Base-by-base conservation (phyloP, 1,140 invertebrate species). In the Drosophila malerkotliana region DNA sequence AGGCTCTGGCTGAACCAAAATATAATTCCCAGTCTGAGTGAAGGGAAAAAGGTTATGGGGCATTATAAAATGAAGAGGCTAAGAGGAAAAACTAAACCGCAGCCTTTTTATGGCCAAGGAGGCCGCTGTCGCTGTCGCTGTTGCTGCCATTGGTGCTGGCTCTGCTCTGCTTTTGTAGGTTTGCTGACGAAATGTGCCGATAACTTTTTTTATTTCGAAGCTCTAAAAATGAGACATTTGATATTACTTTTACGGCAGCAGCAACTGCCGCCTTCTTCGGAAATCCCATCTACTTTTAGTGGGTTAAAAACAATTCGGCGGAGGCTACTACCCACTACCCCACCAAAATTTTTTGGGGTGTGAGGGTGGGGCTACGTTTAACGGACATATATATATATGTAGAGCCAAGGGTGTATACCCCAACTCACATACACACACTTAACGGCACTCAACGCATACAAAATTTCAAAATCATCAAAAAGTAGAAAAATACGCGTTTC, bases 401-500 rank as follows among this genome's bases (percentile, higher is more conserved):
- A 18, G 1, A 18, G 18, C 52, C 39, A 28, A 28, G 26, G 26
- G 26, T 28, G 26, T 8, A 21, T 15, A 21, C 8, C 34, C 34
- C 9, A n/a, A 6, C 41, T 4, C 53, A 58, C 45, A 55, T 21
- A 21, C 56, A 62, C 39, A 41, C 57, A 58, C 28, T 85, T 88
- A 87, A 88, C 83, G 82, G 82, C 83, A 87, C 82, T 87, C 82
- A 88, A 87, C 82, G 82, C 82, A 87, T 87, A 87, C 82, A 87
- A 87, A 87, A 87, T 87, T 87, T 87, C 82, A 87, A 87, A 87
- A 87, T 87, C 82, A 87, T 87, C 82, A 87, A 88, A 88, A 88
- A 88, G 83, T 88, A 88, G 83, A 87, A 88, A 88, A 88, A 88
- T 88, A 88, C 83, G 84, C 83, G 64, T 88, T 88, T 89, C 83